Conservation (phyloP, 2,113 vertebrate genomes). For the Thalassoma bifasciatum region DNA sequence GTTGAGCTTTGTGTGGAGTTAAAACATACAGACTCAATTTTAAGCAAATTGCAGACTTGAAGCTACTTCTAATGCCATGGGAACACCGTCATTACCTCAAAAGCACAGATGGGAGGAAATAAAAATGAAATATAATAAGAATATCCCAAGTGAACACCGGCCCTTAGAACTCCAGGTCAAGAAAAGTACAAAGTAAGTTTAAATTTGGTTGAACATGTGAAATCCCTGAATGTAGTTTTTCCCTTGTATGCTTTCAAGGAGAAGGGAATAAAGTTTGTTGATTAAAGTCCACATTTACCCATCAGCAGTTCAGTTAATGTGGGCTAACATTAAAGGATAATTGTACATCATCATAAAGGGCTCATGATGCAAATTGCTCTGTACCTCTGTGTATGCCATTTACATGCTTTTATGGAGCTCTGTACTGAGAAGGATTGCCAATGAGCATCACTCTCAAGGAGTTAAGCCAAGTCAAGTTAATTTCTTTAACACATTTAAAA, state of each 20-base stretch:
- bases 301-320: slow-evolving; percentile 49
- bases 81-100: too few relatives aligned
- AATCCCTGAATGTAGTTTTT: slow-evolving; percentile 34
- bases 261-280: slow-evolving; percentile 29
- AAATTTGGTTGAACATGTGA: slow-evolving; percentile 23
- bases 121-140: too few relatives aligned
- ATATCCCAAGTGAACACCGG: too few relatives aligned
- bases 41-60: too few relatives aligned
- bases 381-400: slow-evolving; percentile 10
- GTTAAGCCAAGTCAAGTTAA: neutral
- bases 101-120: too few relatives aligned
- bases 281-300: slow-evolving; percentile 45
- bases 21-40: too few relatives aligned
- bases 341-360: neutral
- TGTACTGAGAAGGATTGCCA: slow-evolving; percentile 5
- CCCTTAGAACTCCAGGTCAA: neutral
- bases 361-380: slow-evolving; percentile 17
- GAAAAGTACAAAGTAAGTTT: neutral
- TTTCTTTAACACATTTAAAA: too few relatives aligned
- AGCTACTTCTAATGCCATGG: too few relatives aligned
- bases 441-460: slow-evolving; percentile 21
- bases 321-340: slow-evolving; percentile 37
- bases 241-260: slow-evolving; percentile 20
- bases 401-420: slow-evolving; percentile 8
- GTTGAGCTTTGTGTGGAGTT: too few relatives aligned